A percentile compares a stretch with the other conserved stretches of the same genome.
These are phyloP conservation scores for Botrylloides violaceus DNA, from an alignment of 23 tunicate species.

Conservation along the genomic window DNA sequence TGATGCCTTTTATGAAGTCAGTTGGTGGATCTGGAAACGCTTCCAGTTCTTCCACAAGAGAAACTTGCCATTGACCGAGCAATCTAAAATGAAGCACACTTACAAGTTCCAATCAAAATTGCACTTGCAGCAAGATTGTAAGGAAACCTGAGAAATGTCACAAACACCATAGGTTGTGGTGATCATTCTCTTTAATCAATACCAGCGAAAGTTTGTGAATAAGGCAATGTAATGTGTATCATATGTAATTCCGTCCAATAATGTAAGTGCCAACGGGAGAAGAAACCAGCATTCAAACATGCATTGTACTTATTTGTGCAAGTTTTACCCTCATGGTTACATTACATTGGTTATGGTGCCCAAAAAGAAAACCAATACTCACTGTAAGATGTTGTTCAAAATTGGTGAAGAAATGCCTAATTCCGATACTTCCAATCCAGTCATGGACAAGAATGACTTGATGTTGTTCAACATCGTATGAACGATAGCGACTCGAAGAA, in stretches of 20 bases:
- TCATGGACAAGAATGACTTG: slow-evolving; percentile 41
- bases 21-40: slow-evolving; percentile 11
- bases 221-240: too few relatives aligned
- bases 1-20: slow-evolving; percentile 8
- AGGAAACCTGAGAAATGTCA: neutral
- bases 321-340: too few relatives aligned
- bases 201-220: too few relatives aligned
- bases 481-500: slow-evolving; percentile 48
- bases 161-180: too few relatives aligned
- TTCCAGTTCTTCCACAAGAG: slow-evolving; percentile 32
- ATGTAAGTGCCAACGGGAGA: too few relatives aligned
- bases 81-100: slow-evolving; percentile 2
- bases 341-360: too few relatives aligned
- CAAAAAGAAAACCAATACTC: neutral
- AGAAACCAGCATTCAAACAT: too few relatives aligned
- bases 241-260: too few relatives aligned
- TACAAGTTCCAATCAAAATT: too few relatives aligned
- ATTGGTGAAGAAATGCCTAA: slow-evolving; percentile 62
- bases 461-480: slow-evolving; percentile 19
- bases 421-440: slow-evolving; percentile 76
- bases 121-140: neutral
- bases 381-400: slow-evolving; percentile 22
- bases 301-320: too few relatives aligned
- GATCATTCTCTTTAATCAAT: too few relatives aligned
- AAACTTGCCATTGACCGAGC: slow-evolving; percentile 45